phyloP scores from a whole-genome alignment of 2,113 vertebrate species.

The Indicator maculatus region DNA sequence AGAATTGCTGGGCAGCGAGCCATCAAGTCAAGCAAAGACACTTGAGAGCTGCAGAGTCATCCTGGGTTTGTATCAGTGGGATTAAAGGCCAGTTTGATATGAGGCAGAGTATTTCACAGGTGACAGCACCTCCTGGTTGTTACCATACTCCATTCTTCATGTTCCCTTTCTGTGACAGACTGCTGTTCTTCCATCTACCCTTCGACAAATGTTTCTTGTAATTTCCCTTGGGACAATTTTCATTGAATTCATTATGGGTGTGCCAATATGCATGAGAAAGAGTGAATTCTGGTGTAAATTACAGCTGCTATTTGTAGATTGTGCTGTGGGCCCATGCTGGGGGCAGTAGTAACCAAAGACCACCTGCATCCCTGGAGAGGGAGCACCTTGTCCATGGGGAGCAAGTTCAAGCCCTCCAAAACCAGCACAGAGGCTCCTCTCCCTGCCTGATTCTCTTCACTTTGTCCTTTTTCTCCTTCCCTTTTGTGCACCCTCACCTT shows the following conservation, averaged over 20 bases:
- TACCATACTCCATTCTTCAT: background rate
- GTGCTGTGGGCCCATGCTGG: rapidly evolving
- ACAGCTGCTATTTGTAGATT: background rate
- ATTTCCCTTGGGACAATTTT: background rate
- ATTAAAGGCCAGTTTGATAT: background rate
- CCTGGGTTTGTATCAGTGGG: background rate
- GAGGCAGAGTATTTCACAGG: background rate
- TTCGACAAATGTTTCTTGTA: background rate
- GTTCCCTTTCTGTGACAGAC: rapidly evolving
- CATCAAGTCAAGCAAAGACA: background rate
- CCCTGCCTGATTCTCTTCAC: background rate
- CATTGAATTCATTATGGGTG: background rate
- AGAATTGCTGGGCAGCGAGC: background rate
- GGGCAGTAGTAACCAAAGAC: background rate
- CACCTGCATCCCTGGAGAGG: too few species aligned
- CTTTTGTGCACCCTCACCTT: background rate
- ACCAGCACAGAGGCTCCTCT: background rate
- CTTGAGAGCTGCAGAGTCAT: background rate
- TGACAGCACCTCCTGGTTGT: background rate
- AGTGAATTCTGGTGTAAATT: background rate
- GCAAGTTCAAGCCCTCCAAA: background rate
- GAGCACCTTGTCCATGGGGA: background rate
- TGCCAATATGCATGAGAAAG: background rate
- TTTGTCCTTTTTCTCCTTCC: too few species aligned
- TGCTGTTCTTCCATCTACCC: background rate